Base-by-base conservation (phyloP, 2,888 invertebrate species). In the Carcina quercana region DNA sequence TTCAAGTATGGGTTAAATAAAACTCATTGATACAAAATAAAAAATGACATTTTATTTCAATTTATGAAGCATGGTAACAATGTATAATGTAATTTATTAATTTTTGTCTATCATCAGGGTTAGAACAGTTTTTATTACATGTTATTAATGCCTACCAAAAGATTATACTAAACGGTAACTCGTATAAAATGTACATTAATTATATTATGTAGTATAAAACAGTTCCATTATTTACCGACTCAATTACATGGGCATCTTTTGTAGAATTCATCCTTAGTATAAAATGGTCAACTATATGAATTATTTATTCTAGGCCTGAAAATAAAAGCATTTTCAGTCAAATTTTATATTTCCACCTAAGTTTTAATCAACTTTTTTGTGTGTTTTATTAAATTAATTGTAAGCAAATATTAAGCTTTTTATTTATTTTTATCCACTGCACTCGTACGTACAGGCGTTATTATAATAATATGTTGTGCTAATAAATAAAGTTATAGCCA, bases 61-160 rank as follows among this genome's bases (percentile, higher is more conserved):
- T 80, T 82, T 64, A 72, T 75, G 71, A 82, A 82, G 82, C 80
- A 72, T 75, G 82, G 79, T 82, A 83, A 82, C 82, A 82, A 79
- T 74, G 72, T 80, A 80, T 76, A 25, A 12, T 68, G 67, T 75
- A 75, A 71, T 70, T 72, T 74, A 72, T 74, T 71, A 69, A 59
- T 74, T 72, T 36, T 72, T 64, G 72, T 67, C 63, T 71, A 64
- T 59, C 67, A 51, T 72, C 55, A 60, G 67, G 66, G 70, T 79
- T 75, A 76, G 72, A 78, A 78, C 69, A 76, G n/a, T 68, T 73
- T 29, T 72, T 68, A 66, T 67, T 75, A 74, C 61, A 71, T 48
- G 59, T 71, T 67, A 72, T 71, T 73, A 70, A 63, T 63, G 67
- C 72, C 72, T 79, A 79, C 70, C 68, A 74, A 78, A 72, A 70